These are phyloP conservation scores for Eira barbara DNA, from an alignment of 2,113 vertebrate species.

Conservation along the genomic window DNA sequence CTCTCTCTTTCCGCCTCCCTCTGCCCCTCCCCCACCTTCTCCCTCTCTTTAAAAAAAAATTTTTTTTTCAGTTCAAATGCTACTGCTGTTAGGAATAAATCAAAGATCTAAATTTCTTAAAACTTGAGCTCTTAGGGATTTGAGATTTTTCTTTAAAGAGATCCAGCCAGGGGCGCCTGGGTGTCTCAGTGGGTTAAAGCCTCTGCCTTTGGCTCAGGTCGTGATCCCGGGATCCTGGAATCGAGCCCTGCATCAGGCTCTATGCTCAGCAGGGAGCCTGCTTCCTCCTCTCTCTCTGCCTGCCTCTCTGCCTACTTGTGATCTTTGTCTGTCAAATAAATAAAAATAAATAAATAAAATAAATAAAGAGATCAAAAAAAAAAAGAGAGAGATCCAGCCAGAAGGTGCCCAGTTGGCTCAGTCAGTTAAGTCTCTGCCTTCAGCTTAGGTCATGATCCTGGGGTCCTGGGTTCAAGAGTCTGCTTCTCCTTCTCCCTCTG, in stretches of 20 bases:
- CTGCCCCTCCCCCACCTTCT: not conserved
- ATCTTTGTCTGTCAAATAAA: no score
- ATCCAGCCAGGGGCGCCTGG: not conserved
- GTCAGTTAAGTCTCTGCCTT: not conserved
- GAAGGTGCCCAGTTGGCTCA: not conserved
- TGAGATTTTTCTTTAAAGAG: not conserved
- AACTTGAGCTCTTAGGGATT: not conserved
- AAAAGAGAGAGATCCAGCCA: not conserved
- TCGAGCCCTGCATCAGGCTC: no score
- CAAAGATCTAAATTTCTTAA: constrained; percentile 6
- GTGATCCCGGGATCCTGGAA: not conserved
- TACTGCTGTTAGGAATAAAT: not conserved
- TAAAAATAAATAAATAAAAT: not conserved
- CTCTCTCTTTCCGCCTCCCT: not conserved
- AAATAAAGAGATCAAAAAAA: not conserved
- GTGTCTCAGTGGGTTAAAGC: not conserved
- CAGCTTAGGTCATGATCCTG: not conserved
- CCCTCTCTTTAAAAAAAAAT: not conserved
- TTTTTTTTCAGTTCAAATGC: not conserved
- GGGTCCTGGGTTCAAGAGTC: not conserved
- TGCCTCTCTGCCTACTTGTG: no score
- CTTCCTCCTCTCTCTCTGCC: no score
- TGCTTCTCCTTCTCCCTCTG: not conserved
- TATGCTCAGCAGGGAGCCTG: no score
- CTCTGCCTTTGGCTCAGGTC: not conserved